Percentiles rank a stretch among this genome's conserved stretches.
Evolutionary conservation across 1,140 invertebrate genomes (phyloP).

Genomic region (Bombus pascuorum): DNA sequence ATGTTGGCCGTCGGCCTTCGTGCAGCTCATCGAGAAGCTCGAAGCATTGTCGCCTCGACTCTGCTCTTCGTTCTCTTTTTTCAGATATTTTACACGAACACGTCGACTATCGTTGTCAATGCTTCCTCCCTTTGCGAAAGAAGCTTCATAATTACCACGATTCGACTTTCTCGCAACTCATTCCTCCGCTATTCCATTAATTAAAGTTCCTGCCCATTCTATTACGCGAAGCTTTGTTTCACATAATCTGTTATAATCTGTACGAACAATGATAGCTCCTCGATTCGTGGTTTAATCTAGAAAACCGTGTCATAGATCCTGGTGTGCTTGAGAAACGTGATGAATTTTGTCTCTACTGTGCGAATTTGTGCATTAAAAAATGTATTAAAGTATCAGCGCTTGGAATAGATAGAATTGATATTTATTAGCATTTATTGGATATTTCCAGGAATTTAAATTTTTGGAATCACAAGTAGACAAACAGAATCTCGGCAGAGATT

Average conservation of each 20-base stretch:
- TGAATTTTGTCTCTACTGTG: too few relatives aligned
- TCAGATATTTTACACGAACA: constrained; percentile 19
- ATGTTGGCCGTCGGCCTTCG: constrained; percentile 40
- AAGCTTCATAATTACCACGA: background rate
- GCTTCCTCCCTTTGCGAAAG: background rate
- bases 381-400: too few relatives aligned
- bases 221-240: background rate
- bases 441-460: background rate
- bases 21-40: constrained; percentile 46
- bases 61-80: constrained; percentile 41
- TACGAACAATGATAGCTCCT: too few relatives aligned
- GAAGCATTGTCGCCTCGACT: constrained; percentile 30
- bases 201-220: background rate
- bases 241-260: too few relatives aligned
- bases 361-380: too few relatives aligned
- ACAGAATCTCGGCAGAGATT: background rate
- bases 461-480: background rate
- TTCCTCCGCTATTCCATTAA: background rate
- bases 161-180: background rate
- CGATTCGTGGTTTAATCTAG: too few relatives aligned
- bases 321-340: too few relatives aligned
- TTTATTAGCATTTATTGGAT: background rate
- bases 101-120: constrained; percentile 9
- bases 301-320: too few relatives aligned
- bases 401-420: too few relatives aligned